Evolutionary conservation across 2,113 vertebrate genomes (phyloP).

Genomic region (Corydoras maculifer): DNA sequence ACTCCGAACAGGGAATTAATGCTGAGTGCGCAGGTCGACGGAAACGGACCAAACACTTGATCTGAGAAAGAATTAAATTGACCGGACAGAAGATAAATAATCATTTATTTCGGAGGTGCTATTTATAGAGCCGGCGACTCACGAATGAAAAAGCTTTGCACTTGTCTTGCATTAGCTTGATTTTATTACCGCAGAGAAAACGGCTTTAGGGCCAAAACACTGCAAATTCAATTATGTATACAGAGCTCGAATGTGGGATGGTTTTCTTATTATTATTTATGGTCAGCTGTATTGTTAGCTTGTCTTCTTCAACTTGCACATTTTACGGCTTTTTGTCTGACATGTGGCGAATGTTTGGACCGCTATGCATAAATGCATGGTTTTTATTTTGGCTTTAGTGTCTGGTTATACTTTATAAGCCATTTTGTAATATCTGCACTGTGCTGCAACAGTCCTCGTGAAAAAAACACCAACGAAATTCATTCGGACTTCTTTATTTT

Average conservation of each 20-base stretch:
- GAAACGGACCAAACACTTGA: background rate
- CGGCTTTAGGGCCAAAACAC: background rate
- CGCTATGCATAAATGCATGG: too few species aligned
- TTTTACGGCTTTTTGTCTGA: too few species aligned
- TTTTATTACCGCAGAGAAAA: background rate
- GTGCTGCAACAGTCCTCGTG: too few species aligned
- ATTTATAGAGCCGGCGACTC: background rate
- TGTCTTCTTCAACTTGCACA: background rate
- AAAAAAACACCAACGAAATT: too few species aligned
- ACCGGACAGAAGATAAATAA: background rate
- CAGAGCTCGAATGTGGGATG: background rate
- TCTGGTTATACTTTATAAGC: too few species aligned
- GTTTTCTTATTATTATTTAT: background rate
- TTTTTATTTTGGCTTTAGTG: too few species aligned
- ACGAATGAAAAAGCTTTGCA: slow-evolving; percentile 7
- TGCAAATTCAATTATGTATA: background rate
- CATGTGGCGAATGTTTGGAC: too few species aligned
- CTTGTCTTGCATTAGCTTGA: slow-evolving; percentile 14
- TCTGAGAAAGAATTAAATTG: background rate
- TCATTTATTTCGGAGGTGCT: background rate
- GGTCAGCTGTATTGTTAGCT: background rate
- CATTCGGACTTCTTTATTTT: too few species aligned
- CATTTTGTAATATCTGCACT: too few species aligned
- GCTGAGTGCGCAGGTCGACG: background rate
- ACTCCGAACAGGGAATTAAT: background rate